Base-by-base conservation (phyloP, 30 jellyfish, hydroid and myxozoan genomes). In the Nemopilema nomurai region DNA sequence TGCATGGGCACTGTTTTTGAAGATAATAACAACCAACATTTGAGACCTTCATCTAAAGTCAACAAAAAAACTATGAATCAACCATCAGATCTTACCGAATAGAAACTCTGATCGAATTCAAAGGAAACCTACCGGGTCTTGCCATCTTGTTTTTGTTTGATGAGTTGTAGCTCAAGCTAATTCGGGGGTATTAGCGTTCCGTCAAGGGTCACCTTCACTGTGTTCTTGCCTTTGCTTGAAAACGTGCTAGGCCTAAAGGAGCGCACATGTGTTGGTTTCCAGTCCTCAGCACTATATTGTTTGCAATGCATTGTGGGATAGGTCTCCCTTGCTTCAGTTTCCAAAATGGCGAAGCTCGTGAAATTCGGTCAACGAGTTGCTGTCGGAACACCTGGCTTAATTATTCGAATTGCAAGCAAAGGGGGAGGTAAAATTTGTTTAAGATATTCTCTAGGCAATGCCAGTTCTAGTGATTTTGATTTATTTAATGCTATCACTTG, bases 281-380 rank as follows among this genome's bases (percentile, higher is more conserved):
- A 74, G 83, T 25, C 83, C 57, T 62, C 79, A 31, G 72, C 25
- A 28, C 0, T 17, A 23, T 51, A 0, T 1, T 32, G 0, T 1
- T 9, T 32, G 87, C 77, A 74, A n/a, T 28, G 93, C 77, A 64
- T 67, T 66, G 23, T 67, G 93, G 93, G 93, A 30, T n/a, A 65
- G 13, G 20, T 25, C 73, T 71, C 88, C 70, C 70, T 69, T 67
- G 76, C 79, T 22, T 64, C 31, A 21, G 74, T 16, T 32, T 74
- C 51, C 90, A 92, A 87, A 69, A 92, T 92, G 98, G 98, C 98
- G 95, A 92, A 87, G 71, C 86, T 86, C 20, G 65, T 75, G 69
- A 91, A 91, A 74, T 49, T 92, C 31, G 98, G 94, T 9, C 98
- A 92, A 49, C 69, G 86, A 91, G 93, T 86, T 49, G 73, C 81